Evolutionary conservation across 2,888 invertebrate species (phyloP).

Genomic region (Chesias legatella): DNA sequence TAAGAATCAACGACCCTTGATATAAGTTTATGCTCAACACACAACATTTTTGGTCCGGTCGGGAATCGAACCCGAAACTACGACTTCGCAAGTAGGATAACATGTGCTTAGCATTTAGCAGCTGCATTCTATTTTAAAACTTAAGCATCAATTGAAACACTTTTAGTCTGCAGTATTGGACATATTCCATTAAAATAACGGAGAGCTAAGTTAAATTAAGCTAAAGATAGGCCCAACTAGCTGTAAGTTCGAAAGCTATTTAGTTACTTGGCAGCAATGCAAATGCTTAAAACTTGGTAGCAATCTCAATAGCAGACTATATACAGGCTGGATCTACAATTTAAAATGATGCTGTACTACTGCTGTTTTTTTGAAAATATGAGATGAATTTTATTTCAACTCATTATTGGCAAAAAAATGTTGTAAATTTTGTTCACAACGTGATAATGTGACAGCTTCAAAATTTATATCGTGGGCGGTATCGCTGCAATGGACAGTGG

Average conservation of each 20-base stretch:
- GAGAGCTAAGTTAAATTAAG: conserved; percentile 10
- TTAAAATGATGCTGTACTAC: no score
- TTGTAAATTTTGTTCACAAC: neutral
- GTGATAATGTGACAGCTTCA: conserved; percentile 7
- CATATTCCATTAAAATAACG: no score
- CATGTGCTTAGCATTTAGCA: no score
- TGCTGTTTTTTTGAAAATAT: neutral
- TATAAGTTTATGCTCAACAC: no score
- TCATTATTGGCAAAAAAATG: neutral
- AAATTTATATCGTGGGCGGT: conserved; percentile 7
- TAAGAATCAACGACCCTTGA: no score
- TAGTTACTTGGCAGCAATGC: conserved; percentile 26
- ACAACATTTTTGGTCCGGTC: no score
- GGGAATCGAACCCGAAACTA: no score
- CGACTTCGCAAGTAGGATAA: no score
- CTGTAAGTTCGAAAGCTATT: conserved; percentile 23
- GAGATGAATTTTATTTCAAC: no score
- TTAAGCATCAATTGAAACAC: no score
- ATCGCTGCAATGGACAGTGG: conserved; percentile 14
- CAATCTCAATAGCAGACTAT: conserved; percentile 13
- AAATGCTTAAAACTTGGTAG: conserved; percentile 25
- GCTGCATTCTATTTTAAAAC: no score
- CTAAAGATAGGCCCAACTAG: conserved; percentile 13
- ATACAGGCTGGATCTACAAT: conserved; percentile 8
- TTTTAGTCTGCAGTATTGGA: no score